Evolutionary conservation across 2,888 invertebrate species (phyloP), one percentile per base, ranked within the genome.

Genomic region (Lutraria lutraria): DNA sequence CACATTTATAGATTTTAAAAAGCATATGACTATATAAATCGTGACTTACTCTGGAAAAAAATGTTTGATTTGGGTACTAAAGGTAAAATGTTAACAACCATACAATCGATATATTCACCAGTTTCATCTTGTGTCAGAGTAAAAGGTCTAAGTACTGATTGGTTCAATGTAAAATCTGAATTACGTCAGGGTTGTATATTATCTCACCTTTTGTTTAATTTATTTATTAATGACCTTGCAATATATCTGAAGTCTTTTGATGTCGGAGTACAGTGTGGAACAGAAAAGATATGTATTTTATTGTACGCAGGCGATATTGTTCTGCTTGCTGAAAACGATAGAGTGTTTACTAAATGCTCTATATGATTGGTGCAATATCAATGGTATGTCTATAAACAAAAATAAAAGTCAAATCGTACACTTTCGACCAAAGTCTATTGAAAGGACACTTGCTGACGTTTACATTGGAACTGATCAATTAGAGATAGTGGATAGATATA

Each of bases 341-440:
- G 34, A 72, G 68, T n/a, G 25, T 29, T 25, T 91, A 43, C 25
- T 92, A n/a, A 82, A 91, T 87, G 82, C 19, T 29, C 31, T 93
- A 8, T 31, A 76, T 63, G 34, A 43, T 21, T 91, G 93, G 92
- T 90, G 90, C 76, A 54, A 52, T 19, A 10, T 43, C n/a, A 91
- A 89, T 88, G 76, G 76, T 79, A 88, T 90, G 83, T 16, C 19
- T n/a, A 72, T 93, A 21, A 93, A 93, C 81, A 25, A 8, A 53
- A 34, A 29, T 16, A 93, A 93, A 88, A 86, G 92, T 54, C 91
- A 90, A 76, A 68, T 89, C 87, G 84, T 92, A 15, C 92, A 93
- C 63, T 91, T 93, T 83, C 54, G 91, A 34, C 83, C 82, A 52
- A 19, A n/a, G 0, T 83, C 82, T 34, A 54, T 81, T 21, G 13